Percentiles rank a stretch among this genome's conserved stretches.
phyloP scores from a whole-genome alignment of 2,888 invertebrate genomes.

The Meganola albula region DNA sequence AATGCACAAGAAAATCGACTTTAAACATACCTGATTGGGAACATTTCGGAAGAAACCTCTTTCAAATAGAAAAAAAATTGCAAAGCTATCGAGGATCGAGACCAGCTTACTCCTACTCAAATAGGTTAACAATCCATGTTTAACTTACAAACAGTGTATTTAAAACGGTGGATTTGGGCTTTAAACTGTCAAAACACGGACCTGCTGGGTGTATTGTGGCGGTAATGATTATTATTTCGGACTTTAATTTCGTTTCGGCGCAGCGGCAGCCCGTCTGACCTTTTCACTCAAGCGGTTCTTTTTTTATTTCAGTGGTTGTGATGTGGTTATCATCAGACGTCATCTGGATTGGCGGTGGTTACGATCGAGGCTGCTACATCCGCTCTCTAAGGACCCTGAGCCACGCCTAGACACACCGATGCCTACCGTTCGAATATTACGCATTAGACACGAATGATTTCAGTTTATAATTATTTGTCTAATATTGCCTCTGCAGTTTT shows the following conservation, averaged over 20 bases:
- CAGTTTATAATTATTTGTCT: too few species aligned
- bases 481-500: too few species aligned
- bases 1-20: too few species aligned
- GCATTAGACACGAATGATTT: too few species aligned
- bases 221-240: constrained; percentile 64
- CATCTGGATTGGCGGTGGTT: constrained; percentile 53
- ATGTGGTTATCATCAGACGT: constrained; percentile 63
- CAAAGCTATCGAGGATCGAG: too few species aligned
- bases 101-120: too few species aligned
- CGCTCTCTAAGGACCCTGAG: constrained; percentile 61
- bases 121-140: too few species aligned
- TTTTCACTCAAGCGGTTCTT: constrained; percentile 63
- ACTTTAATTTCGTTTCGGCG: constrained; percentile 63
- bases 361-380: constrained; percentile 67
- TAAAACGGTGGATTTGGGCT: too few species aligned
- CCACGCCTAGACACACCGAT: constrained; percentile 63
- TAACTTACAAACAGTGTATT: too few species aligned
- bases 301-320: constrained; percentile 54
- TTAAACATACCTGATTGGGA: too few species aligned
- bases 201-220: constrained; percentile 46
- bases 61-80: too few species aligned
- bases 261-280: constrained; percentile 59
- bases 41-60: too few species aligned
- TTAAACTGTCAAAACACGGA: constrained; percentile 56
- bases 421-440: constrained; percentile 41